Conservation (phyloP, 2,888 invertebrate species). For the Dynastes grantii region DNA sequence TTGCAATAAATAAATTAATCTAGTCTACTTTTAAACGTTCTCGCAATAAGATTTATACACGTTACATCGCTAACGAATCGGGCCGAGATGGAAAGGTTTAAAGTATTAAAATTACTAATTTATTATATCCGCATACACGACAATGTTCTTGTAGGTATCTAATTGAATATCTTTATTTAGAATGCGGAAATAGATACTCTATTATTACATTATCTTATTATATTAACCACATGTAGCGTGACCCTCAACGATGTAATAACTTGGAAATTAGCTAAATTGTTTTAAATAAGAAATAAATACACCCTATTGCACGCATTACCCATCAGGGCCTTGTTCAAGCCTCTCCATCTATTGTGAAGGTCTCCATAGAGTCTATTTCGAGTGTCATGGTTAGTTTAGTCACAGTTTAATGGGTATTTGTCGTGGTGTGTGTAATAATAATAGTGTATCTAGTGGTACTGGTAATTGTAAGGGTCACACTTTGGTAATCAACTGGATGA, state of each 20-base stretch:
- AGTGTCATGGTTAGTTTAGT: slow-evolving; percentile 23
- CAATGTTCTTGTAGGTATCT: not conserved
- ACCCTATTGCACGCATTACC: not conserved
- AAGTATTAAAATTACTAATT: not conserved
- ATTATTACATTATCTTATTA: not conserved
- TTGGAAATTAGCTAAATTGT: slow-evolving; percentile 25
- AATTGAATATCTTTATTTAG: slow-evolving; percentile 2
- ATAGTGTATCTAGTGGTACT: slow-evolving; percentile 19
- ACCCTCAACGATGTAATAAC: not conserved
- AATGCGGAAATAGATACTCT: not conserved
- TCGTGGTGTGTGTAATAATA: slow-evolving; percentile 16
- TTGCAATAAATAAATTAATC: slow-evolving; percentile 36
- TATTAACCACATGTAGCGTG: not conserved
- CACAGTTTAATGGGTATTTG: slow-evolving; percentile 16
- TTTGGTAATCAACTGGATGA: slow-evolving; percentile 37
- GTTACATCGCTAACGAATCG: slow-evolving; percentile 11
- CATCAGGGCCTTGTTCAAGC: not conserved
- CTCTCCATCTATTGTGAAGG: not conserved
- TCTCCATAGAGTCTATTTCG: not conserved
- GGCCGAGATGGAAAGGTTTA: not conserved
- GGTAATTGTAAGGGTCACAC: slow-evolving; percentile 35
- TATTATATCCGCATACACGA: not conserved
- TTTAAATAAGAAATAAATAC: slow-evolving; percentile 32
- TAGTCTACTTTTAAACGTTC: slow-evolving; percentile 15
- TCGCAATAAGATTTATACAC: slow-evolving; percentile 16